phyloP scores from a whole-genome alignment of 2,797 vertebrate genomes.

The Sebastes minor region DNA sequence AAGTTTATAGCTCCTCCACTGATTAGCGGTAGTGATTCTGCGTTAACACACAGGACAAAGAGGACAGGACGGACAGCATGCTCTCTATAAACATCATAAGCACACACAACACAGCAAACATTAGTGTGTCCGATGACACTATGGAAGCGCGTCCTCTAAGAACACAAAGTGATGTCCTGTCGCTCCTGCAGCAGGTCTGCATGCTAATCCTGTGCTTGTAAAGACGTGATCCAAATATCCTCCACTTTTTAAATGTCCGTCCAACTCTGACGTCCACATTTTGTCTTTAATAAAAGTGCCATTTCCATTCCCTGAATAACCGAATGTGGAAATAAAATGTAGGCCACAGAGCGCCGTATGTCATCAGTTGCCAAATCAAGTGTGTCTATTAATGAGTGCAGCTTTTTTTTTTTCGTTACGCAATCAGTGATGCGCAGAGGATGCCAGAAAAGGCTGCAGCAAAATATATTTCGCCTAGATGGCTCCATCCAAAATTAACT shows the following conservation, averaged over 20 bases:
- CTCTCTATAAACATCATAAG: neutral
- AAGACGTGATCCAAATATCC: slow-evolving; percentile 27
- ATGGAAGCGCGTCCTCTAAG: slow-evolving; percentile 16
- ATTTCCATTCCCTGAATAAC: slow-evolving; percentile 20
- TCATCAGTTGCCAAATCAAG: slow-evolving; percentile 69
- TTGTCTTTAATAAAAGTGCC: slow-evolving; percentile 39
- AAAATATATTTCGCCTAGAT: slow-evolving; percentile 51
- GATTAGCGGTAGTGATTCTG: neutral
- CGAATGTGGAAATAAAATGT: slow-evolving; percentile 57
- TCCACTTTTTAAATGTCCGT: neutral
- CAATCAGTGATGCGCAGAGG: slow-evolving; percentile 50
- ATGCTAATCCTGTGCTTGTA: slow-evolving; percentile 40
- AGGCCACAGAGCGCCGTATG: slow-evolving; percentile 61
- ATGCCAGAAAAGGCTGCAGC: slow-evolving; percentile 58
- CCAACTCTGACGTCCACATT: slow-evolving; percentile 9
- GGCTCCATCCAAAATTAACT: slow-evolving; percentile 71
- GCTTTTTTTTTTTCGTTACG: slow-evolving; percentile 35
- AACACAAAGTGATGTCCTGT: neutral
- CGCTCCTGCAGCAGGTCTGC: slow-evolving; percentile 7
- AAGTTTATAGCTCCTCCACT: slow-evolving; percentile 11
- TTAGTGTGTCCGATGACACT: neutral
- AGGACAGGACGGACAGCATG: slow-evolving; percentile 18
- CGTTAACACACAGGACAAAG: slow-evolving; percentile 14
- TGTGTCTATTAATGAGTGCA: slow-evolving; percentile 66
- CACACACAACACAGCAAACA: neutral